Base-by-base conservation (phyloP, 2,797 vertebrate species). In the Odontamblyopus rebecca region DNA sequence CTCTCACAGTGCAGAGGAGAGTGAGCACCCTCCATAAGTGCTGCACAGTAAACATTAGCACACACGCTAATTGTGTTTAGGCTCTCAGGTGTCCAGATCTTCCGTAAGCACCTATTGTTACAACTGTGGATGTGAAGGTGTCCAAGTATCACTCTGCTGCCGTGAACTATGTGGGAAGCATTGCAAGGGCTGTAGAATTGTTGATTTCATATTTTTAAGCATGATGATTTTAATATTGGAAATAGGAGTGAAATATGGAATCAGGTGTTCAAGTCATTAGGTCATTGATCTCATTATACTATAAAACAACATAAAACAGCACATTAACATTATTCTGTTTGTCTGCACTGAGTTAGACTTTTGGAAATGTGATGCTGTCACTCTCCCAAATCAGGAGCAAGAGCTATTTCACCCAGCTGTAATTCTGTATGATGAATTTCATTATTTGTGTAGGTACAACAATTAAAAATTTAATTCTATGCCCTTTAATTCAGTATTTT, bases 1-100 rank as follows among this genome's bases (percentile, higher is more conserved):
- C 56, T 44, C 70, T 23, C 67, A 61, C 69, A 68, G n/a, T 26
- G 61, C 61, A 44, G 38, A 44, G 61, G n/a, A 19, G 35, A 63
- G 26, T 16, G 26, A 51, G 29, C 44, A 2, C 26, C 44, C 15
- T 19, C 23, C 44, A 66, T 29, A 48, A 66, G 64, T 66, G 64
- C 44, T 19, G 44, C 12, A 66, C 26, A 5, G 44, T 50, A 50
- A 66, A 66, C 44, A 51, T 66, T 66, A 66, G 64, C 1, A 26
- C 64, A 19, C 44, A 18, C 16, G 4, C 12, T 66, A 66, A 66
- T 66, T 44, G 44, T 66, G 44, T 66, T 66, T 50, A 8, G 64
- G 16, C 61, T 41, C 51, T 66, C 64, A 66, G 64, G 44, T 66
- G 64, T 50, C 64, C 51, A 12, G n/a, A 29, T 66, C 41, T 29